Base-by-base conservation (phyloP, 2,888 invertebrate genomes). In the Lepidonotus clava region DNA sequence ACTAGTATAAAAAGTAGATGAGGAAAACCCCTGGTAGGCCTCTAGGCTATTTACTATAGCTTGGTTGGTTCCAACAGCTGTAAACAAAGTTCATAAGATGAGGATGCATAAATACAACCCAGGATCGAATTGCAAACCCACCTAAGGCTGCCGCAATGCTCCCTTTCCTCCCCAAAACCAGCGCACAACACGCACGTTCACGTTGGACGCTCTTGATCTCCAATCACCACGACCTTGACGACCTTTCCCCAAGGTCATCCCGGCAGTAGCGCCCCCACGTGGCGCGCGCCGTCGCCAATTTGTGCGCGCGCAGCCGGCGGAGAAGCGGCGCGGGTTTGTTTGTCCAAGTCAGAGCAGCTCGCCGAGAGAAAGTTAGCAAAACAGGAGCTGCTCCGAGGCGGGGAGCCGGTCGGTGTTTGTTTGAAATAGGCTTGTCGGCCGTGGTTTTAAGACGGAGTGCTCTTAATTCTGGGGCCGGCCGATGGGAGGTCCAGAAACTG, bases 301-400 rank as follows among this genome's bases (percentile, higher is more conserved):
- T 61, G 61, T 61, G 76, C 38, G 76, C 21, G 76, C 41, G 38
- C 76, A 40, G 76, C n/a, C 76, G 38, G 41, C n/a, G n/a, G 1
- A n/a, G 76, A 11, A 6, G 76, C 51, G 38, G 38, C 76, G 76
- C 14, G 21, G 14, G 76, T 76, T 76, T 76, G 76, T 76, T 76
- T 76, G 38, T 40, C 4, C 76, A 76, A n/a, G 38, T 76, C 76
- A 21, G 38, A 36, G 4, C 18, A n/a, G 4, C 36, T 21, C 21
- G 11, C 34, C n/a, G 18, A 14, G 76, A 6, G 34, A 76, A 76
- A 76, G 76, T 76, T 76, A 76, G 76, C 76, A 76, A 76, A 76
- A 76, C 76, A 76, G 18, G 76, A 21, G 14, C 2, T 76, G 38
- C 6, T 34, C 14, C 21, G 76, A n/a, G 76, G 76, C 21, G 21